Evolutionary conservation across 1,140 invertebrate genomes (phyloP).

Genomic region (Aricia agestis): DNA sequence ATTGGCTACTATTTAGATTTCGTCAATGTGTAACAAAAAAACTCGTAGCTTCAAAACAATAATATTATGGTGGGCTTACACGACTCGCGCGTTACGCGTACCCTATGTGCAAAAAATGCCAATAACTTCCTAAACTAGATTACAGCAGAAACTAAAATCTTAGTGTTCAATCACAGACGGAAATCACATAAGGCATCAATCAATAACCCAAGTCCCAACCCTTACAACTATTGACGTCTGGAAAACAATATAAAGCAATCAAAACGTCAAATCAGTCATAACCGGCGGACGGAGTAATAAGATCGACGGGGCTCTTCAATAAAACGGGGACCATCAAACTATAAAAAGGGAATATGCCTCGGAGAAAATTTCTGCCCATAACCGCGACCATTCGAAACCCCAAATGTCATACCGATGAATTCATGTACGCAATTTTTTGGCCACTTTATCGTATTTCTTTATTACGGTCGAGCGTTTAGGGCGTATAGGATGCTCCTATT

Average conservation of each 20-base stretch:
- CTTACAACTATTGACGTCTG: constrained; percentile 5
- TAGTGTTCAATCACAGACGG: neutral
- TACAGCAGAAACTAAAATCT: neutral
- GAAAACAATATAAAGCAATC: constrained; percentile 15
- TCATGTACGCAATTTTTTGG: constrained; percentile 68
- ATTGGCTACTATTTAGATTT: no score
- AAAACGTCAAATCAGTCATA: constrained; percentile 18
- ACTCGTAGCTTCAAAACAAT: no score
- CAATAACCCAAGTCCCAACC: neutral
- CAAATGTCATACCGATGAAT: constrained; percentile 75
- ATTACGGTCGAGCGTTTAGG: constrained; percentile 63
- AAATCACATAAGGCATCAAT: neutral
- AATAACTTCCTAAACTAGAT: no score
- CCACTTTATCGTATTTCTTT: constrained; percentile 70
- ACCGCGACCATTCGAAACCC: constrained; percentile 62
- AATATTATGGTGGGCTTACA: no score
- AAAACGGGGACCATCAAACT: constrained; percentile 69
- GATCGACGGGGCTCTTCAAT: constrained; percentile 67
- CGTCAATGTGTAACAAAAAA: no score
- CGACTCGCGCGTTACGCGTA: no score
- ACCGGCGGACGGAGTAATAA: constrained; percentile 38
- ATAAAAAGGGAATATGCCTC: constrained; percentile 66
- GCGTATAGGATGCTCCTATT: constrained; percentile 45
- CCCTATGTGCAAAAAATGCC: no score
- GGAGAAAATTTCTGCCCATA: constrained; percentile 57